These are phyloP conservation scores for Mimumesa dahlbomi DNA, from an alignment of 2,888 invertebrate genomes.

Conservation along the genomic window DNA sequence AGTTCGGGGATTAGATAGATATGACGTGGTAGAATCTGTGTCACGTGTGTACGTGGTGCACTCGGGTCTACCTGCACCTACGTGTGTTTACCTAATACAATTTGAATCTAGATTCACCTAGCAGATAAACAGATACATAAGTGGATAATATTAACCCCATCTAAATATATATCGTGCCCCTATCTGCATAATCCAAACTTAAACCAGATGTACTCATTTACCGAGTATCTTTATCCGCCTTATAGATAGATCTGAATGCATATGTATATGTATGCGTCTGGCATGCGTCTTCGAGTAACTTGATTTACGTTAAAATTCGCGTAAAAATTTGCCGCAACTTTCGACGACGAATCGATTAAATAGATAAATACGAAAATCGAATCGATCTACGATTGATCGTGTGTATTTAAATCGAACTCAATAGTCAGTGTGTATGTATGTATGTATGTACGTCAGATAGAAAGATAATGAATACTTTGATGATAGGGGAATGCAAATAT, in stretches of 20 bases:
- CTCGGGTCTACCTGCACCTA: background rate
- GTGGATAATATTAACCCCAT: background rate
- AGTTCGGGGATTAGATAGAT: background rate
- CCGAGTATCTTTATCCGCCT: background rate
- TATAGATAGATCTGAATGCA: background rate
- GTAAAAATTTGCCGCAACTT: too few relatives aligned
- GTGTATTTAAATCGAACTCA: too few relatives aligned
- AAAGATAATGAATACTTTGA: too few relatives aligned
- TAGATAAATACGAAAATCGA: too few relatives aligned
- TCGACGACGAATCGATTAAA: too few relatives aligned
- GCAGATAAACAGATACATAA: background rate
- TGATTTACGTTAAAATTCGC: too few relatives aligned
- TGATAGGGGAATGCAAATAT: too few relatives aligned
- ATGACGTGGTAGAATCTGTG: background rate
- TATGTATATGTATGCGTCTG: background rate
- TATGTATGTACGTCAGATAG: too few relatives aligned
- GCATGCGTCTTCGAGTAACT: too few relatives aligned
- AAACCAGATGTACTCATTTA: constrained; percentile 1
- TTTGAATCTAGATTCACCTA: background rate
- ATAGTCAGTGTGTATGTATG: too few relatives aligned
- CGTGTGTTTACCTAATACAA: background rate
- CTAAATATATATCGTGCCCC: background rate
- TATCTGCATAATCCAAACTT: background rate
- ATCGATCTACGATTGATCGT: too few relatives aligned
- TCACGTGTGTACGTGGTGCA: too few relatives aligned